These are phyloP conservation scores for Phymorhynchus buccinoides DNA, from an alignment of 1,140 invertebrate species.

Conservation along the genomic window DNA sequence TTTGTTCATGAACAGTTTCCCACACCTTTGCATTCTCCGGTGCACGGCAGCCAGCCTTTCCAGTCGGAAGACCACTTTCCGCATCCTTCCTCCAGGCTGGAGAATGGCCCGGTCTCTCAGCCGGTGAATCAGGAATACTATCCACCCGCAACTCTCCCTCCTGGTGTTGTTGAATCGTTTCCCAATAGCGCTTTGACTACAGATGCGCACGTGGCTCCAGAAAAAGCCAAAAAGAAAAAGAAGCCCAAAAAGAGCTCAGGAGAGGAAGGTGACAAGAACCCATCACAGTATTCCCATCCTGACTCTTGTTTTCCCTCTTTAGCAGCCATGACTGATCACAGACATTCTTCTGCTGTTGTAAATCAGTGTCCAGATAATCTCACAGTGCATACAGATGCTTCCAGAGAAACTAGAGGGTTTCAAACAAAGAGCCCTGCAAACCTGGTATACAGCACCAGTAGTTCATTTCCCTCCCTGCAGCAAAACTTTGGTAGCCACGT, in stretches of 20 bases:
- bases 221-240: slow-evolving; percentile 27
- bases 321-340: not conserved
- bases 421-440: not conserved
- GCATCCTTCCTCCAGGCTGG: not conserved
- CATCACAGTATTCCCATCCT: not conserved
- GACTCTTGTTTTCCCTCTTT: not conserved
- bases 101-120: not conserved
- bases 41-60: not conserved
- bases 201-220: not conserved
- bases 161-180: not conserved
- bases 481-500: not conserved
- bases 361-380: not conserved
- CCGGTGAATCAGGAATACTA: not conserved
- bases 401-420: not conserved
- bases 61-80: not conserved
- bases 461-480: not conserved
- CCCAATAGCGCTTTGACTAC: not conserved
- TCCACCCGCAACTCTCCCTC: not conserved
- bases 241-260: slow-evolving; percentile 14
- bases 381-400: not conserved
- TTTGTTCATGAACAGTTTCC: not conserved
- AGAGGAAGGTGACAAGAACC: slow-evolving; percentile 22
- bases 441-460: not conserved
- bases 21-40: not conserved
- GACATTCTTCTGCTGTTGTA: not conserved